Evolutionary conservation across 2,888 invertebrate species (phyloP).

Genomic region (Phrixothrix hirtus): DNA sequence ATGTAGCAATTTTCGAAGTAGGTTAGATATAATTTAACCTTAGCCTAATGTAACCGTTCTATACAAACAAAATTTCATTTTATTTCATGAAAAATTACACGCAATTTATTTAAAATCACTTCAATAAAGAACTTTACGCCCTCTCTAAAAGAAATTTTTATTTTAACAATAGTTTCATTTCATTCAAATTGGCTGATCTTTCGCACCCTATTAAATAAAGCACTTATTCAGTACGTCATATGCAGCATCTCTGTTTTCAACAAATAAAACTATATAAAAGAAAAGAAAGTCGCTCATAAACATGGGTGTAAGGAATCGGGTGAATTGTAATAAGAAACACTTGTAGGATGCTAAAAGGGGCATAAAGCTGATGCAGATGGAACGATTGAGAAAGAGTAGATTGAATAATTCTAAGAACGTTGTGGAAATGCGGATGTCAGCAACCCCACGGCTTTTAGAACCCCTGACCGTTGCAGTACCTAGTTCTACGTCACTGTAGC

Average conservation of each 20-base stretch:
- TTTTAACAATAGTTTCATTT: not conserved
- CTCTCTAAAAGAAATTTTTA: not conserved
- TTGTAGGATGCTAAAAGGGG: constrained; percentile 45
- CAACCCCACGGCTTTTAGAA: constrained; percentile 23
- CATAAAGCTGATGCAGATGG: constrained; percentile 47
- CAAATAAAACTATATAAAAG: constrained; percentile 22
- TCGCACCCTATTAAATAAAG: constrained; percentile 47
- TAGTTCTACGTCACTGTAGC: constrained; percentile 25
- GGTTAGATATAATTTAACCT: no score
- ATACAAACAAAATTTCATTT: no score
- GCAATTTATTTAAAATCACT: no score
- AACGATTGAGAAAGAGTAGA: constrained; percentile 35
- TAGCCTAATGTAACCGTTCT: no score
- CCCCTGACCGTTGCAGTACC: constrained; percentile 16
- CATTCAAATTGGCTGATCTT: constrained; percentile 39
- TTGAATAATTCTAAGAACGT: constrained; percentile 36
- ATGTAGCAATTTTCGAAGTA: no score
- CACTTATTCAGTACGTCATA: constrained; percentile 48
- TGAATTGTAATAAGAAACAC: constrained; percentile 43
- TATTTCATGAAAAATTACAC: no score
- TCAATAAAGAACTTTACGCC: no score
- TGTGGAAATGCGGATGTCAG: constrained; percentile 31
- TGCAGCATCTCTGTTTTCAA: constrained; percentile 33
- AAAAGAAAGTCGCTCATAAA: not conserved
- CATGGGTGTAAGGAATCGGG: not conserved